Conservation (phyloP, 2,113 vertebrate species). For the Cavia porcellus region DNA sequence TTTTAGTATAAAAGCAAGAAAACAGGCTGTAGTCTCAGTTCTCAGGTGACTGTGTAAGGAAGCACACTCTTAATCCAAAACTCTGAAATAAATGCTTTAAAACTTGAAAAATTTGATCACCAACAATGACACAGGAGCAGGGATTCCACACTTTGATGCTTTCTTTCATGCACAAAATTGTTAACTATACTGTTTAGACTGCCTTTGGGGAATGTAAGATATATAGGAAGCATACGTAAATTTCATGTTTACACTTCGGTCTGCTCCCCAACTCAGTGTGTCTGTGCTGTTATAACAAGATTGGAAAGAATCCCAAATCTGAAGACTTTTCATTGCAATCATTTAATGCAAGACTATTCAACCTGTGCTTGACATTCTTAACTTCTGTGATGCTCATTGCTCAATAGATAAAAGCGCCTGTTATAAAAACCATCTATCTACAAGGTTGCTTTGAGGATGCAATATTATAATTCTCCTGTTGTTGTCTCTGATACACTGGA, state of each 20-base stretch:
- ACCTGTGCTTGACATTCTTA: neutral
- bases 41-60: neutral
- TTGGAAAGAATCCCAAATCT: neutral
- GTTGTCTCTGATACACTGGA: neutral
- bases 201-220: neutral
- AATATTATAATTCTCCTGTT: neutral
- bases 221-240: neutral
- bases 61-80: neutral
- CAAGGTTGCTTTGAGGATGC: neutral
- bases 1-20: neutral
- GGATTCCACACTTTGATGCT: neutral
- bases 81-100: neutral
- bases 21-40: neutral
- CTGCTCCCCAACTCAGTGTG: neutral
- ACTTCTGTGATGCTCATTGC: neutral
- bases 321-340: neutral
- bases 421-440: neutral
- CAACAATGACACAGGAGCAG: neutral
- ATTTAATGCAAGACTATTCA: neutral
- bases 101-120: neutral
- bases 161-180: neutral
- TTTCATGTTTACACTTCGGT: neutral
- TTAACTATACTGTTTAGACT: neutral
- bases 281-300: neutral
- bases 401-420: neutral